Conservation (phyloP, 2,113 vertebrate species). For the Dipodomys spectabilis region DNA sequence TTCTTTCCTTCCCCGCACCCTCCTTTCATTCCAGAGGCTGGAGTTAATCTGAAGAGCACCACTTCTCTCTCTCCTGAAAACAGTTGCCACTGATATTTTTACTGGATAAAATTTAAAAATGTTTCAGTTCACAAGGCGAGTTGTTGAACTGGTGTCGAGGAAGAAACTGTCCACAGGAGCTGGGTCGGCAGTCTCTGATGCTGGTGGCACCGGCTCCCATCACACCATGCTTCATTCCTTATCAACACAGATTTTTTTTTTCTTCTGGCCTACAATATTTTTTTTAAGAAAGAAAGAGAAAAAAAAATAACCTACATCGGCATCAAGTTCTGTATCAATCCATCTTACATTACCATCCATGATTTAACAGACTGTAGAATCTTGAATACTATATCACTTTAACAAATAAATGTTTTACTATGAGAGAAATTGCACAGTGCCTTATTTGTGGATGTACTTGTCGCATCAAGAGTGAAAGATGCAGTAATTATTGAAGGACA, state of each 20-base stretch:
- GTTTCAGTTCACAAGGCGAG: slow-evolving; percentile 71
- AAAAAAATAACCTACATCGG: slow-evolving; percentile 66
- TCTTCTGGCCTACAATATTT: slow-evolving; percentile 83
- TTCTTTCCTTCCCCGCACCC: not conserved
- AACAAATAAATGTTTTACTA: slow-evolving; percentile 90
- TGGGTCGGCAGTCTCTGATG: slow-evolving; percentile 57
- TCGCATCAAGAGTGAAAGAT: not conserved
- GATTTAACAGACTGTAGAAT: slow-evolving; percentile 85
- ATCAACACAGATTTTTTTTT: slow-evolving; percentile 73
- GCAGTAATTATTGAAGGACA: not conserved
- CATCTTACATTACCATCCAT: slow-evolving; percentile 82
- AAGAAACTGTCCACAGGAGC: slow-evolving; percentile 73
- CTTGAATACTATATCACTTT: slow-evolving; percentile 85
- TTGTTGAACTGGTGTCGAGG: slow-evolving; percentile 55
- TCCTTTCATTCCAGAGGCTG: slow-evolving; percentile 84
- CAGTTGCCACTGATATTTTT: slow-evolving; percentile 67
- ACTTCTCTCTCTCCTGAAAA: slow-evolving; percentile 70
- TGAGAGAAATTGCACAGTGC: slow-evolving; percentile 71
- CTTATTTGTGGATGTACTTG: slow-evolving; percentile 66
- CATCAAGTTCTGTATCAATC: slow-evolving; percentile 77
- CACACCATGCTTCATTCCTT: slow-evolving; percentile 68
- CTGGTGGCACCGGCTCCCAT: not conserved
- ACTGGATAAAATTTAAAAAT: slow-evolving; percentile 77
- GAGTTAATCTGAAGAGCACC: slow-evolving; percentile 78
- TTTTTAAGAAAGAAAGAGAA: slow-evolving; percentile 55